Evolutionary conservation across 2,113 vertebrate genomes (phyloP), one percentile per base, ranked within the genome.

Genomic region (Ellobius talpinus): DNA sequence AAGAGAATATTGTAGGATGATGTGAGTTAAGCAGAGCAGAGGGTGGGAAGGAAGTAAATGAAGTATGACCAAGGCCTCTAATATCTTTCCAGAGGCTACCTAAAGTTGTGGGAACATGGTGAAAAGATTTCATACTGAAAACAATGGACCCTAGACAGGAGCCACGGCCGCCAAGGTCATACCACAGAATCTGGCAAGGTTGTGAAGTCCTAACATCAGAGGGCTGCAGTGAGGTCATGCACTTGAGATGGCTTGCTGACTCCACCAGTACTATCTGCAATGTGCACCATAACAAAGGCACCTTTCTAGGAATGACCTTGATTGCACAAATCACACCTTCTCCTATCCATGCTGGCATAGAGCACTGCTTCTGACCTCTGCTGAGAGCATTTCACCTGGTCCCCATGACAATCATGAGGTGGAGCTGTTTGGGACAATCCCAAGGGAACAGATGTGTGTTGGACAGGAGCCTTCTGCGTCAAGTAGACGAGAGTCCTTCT

Each of bases 151-250:
- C 31, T 76, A 33, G 45, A 42, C 11, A 76, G 58, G 24, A 87
- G 47, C 23, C 29, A 19, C 36, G 50, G 7, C 23, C 31, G 58
- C 77, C 87, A 94, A 87, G 50, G 76, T 93, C 87, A 81, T 31
- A 66, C 4, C 93, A 52, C 50, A 88, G 33, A 78, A 63, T 70
- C 31, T 33, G 42, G 31, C 55, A 86, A 39, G 5, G 33, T 94
- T 77, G 31, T 79, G 36, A 95, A 93, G 72, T 88, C 13, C 42
- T 58, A 66, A 66, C 61, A 93, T 91, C 92, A 84, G 77, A 96
- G 70, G 70, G 65, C 33, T 87, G 45, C 45, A 77, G 50, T 55
- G 92, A 94, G 39, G 31, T 81, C 65, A 72, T 26, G 39, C 19
- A 5, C n/a, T 5, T 52, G 70, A 50, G 89, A 84, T 84, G 50